Conservation (phyloP, 2,797 vertebrate genomes). For the Bovichtus diacanthus region DNA sequence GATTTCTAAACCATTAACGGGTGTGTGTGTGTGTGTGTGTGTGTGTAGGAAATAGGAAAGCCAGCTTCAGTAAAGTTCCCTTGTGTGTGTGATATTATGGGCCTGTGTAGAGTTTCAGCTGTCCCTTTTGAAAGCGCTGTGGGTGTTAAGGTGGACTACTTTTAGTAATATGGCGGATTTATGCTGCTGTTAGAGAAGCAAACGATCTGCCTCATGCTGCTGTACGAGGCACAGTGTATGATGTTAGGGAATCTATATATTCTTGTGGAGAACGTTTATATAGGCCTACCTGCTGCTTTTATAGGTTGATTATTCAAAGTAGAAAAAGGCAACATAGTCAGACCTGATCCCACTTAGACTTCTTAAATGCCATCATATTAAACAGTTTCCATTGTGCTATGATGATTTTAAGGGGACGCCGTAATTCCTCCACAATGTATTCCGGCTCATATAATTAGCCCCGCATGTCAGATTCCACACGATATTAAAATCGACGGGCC, state of each 20-base stretch:
- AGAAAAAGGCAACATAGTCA: not conserved
- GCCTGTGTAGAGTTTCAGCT: conserved; percentile 44
- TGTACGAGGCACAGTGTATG: not conserved
- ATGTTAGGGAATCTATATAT: not conserved
- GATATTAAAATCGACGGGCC: too few species aligned
- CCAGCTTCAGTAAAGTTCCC: conserved; percentile 15
- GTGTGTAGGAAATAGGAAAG: conserved; percentile 11
- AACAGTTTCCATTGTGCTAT: not conserved
- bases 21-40: not conserved
- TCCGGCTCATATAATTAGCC: too few species aligned
- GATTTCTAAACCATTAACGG: conserved; percentile 40
- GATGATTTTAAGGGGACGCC: not conserved
- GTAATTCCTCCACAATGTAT: too few species aligned
- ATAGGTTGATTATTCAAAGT: conserved; percentile 3
- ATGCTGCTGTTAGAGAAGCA: not conserved
- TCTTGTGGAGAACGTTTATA: not conserved
- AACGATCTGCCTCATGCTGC: conserved; percentile 8
- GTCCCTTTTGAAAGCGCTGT: conserved; percentile 35
- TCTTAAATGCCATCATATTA: not conserved
- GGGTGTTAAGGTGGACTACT: conserved; percentile 33
- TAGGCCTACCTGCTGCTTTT: not conserved
- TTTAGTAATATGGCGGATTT: conserved; percentile 21
- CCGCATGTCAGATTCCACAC: too few species aligned
- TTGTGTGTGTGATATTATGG: conserved; percentile 25
- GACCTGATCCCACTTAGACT: not conserved